Evolutionary conservation across 2,113 vertebrate genomes (phyloP).

Genomic region (Psammodynastes pulverulentus): DNA sequence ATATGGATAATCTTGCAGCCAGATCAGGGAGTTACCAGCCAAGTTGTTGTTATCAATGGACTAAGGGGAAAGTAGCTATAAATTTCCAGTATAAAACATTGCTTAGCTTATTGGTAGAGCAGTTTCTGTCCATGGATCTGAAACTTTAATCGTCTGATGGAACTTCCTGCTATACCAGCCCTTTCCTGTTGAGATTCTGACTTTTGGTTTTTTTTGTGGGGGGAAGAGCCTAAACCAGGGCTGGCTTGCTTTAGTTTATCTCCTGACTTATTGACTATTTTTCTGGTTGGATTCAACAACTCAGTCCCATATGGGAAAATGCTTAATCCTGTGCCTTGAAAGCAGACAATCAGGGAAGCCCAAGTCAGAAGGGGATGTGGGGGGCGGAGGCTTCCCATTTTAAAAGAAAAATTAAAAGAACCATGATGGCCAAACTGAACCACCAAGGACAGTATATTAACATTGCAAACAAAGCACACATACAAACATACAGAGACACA

Average conservation of each 20-base stretch:
- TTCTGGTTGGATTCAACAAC: background rate
- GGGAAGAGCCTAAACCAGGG: background rate
- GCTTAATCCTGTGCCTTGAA: background rate
- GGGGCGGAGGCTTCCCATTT: background rate
- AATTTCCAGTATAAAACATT: background rate
- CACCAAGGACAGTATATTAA: background rate
- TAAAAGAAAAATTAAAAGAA: background rate
- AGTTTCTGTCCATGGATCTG: background rate
- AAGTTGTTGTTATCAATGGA: background rate
- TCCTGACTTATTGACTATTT: background rate
- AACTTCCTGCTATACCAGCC: background rate
- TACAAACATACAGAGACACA: too few relatives aligned
- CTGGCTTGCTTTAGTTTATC: background rate
- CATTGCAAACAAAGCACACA: background rate
- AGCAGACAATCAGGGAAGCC: background rate
- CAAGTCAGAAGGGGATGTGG: background rate
- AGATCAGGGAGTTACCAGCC: background rate
- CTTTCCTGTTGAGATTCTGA: background rate
- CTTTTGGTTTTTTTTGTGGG: background rate
- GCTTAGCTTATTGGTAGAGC: background rate
- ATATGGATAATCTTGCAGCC: background rate
- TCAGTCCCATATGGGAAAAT: background rate
- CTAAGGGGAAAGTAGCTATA: background rate
- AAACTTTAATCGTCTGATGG: background rate
- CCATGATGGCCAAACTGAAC: background rate